phyloP scores from a whole-genome alignment of 2,888 invertebrate genomes.

The Tetrapedia diversipes region DNA sequence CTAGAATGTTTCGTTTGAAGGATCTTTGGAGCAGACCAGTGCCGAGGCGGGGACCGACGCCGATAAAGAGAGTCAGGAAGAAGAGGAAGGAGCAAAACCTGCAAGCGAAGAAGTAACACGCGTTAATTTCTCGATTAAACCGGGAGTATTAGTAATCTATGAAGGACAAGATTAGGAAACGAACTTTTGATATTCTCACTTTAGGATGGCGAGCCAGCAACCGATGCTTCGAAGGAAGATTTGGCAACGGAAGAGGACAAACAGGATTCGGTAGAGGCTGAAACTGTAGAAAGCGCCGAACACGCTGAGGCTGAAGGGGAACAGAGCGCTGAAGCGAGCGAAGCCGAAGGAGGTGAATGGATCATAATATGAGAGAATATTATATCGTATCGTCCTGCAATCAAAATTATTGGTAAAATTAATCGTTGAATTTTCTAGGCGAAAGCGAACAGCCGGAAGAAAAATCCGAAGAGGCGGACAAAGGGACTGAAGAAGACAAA shows the following conservation, averaged over 20 bases:
- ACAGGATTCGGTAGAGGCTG: constrained; percentile 45
- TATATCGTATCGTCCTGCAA: neutral
- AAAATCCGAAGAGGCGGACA: constrained; percentile 46
- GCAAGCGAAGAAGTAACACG: constrained; percentile 68
- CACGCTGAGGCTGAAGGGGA: constrained; percentile 58
- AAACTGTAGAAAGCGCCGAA: constrained; percentile 49
- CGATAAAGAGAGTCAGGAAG: constrained; percentile 65
- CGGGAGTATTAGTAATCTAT: neutral
- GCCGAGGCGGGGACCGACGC: constrained; percentile 71
- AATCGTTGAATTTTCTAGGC: neutral
- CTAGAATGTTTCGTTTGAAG: constrained; percentile 80
- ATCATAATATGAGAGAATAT: neutral
- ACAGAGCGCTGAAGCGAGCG: constrained; percentile 62
- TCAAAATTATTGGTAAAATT: neutral
- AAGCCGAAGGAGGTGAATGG: constrained; percentile 52
- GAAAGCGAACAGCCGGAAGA: constrained; percentile 49
- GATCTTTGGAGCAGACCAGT: constrained; percentile 80
- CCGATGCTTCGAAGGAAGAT: constrained; percentile 80
- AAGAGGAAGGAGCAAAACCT: constrained; percentile 56
- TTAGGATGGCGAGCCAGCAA: constrained; percentile 62
- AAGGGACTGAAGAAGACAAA: constrained; percentile 59
- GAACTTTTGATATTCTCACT: neutral
- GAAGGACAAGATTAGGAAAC: neutral
- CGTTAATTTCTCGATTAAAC: too few species aligned
- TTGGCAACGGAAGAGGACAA: constrained; percentile 66